These are phyloP conservation scores for Hermodice carunculata DNA, from an alignment of 2,888 invertebrate genomes.

Conservation along the genomic window DNA sequence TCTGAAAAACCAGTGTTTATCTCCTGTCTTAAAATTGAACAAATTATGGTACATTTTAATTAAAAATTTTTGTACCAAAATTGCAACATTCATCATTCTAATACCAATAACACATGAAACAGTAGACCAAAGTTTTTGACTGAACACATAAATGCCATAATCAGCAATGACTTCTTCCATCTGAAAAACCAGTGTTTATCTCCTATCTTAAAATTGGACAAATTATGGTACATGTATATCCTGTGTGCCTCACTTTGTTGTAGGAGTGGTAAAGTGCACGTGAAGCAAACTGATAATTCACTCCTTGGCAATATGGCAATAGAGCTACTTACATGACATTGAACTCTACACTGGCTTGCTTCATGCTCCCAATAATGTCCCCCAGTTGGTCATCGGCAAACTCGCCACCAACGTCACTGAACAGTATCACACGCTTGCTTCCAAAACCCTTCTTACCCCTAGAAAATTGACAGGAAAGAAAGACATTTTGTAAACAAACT, in stretches of 20 bases:
- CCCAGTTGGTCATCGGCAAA: conserved; percentile 73
- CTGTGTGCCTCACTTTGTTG: not conserved
- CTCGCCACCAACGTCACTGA: conserved; percentile 76
- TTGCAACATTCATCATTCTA: too few relatives aligned
- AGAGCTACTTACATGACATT: conserved; percentile 75
- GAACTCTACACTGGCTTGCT: conserved; percentile 74
- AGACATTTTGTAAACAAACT: too few relatives aligned
- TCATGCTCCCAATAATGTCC: conserved; percentile 73
- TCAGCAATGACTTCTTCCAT: not conserved
- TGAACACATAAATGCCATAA: too few relatives aligned
- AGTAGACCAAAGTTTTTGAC: too few relatives aligned
- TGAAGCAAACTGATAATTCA: too few relatives aligned
- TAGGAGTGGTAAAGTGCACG: too few relatives aligned
- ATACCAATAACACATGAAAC: too few relatives aligned
- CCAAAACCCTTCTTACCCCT: conserved; percentile 70
- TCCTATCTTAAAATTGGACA: not conserved
- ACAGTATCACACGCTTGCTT: conserved; percentile 75
- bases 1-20: not conserved
- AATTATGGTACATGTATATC: not conserved
- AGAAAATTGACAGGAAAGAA: conserved; percentile 11
- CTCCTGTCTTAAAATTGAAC: not conserved
- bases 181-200: not conserved
- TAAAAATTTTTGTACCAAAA: too few relatives aligned
- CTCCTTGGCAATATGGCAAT: too few relatives aligned
- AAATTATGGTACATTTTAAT: too few relatives aligned